Evolutionary conservation across 1,140 invertebrate genomes (phyloP).

Genomic region (Sitophilus oryzae): DNA sequence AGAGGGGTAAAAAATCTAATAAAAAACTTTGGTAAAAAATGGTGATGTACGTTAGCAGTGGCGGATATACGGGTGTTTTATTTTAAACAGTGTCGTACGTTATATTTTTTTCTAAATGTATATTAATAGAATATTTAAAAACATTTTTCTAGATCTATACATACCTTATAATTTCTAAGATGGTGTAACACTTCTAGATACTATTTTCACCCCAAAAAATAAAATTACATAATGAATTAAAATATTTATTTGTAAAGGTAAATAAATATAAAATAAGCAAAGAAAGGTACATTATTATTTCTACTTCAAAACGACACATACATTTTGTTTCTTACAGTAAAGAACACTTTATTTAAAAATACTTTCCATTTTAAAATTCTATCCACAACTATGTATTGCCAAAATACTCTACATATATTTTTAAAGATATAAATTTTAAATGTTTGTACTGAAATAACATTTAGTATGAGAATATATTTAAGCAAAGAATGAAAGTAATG

Average conservation of each 20-base stretch:
- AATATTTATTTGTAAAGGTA: conserved; percentile 10
- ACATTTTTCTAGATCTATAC: too few species aligned
- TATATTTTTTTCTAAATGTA: too few species aligned
- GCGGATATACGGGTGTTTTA: too few species aligned
- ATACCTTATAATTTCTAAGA: too few species aligned
- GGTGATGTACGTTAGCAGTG: too few species aligned
- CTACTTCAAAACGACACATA: conserved; percentile 16
- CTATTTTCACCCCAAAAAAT: too few species aligned
- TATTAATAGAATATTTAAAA: too few species aligned
- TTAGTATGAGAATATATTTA: background rate
- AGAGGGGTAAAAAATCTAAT: too few species aligned
- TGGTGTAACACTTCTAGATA: too few species aligned
- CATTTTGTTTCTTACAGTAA: conserved; percentile 12
- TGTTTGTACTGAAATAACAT: conserved; percentile 18
- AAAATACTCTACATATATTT: conserved; percentile 17
- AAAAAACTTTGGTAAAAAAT: too few species aligned
- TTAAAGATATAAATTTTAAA: conserved; percentile 13
- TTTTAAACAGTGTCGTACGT: too few species aligned
- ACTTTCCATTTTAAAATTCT: conserved; percentile 13
- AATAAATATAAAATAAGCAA: conserved; percentile 12
- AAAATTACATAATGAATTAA: conserved; percentile 1
- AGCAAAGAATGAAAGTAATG: background rate
- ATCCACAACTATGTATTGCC: conserved; percentile 23
- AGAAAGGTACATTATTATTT: conserved; percentile 15
- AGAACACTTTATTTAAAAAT: conserved; percentile 24